phyloP scores from a whole-genome alignment of 2,888 invertebrate species.

The Netelia virgata region DNA sequence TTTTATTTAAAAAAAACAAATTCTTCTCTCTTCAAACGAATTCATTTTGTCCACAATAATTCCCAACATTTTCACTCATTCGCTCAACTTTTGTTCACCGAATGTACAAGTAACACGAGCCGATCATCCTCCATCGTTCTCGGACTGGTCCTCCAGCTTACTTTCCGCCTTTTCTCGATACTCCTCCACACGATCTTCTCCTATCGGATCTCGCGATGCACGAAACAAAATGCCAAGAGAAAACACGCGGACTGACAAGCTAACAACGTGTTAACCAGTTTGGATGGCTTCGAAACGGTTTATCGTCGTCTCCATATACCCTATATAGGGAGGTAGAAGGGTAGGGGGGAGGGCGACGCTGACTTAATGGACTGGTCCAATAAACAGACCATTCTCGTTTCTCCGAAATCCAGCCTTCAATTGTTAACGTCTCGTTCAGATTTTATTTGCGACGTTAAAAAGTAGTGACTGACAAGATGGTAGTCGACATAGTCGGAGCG shows the following conservation, averaged over 20 bases:
- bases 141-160: background rate
- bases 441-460: no score
- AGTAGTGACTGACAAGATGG: no score
- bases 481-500: no score
- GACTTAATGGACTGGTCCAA: no score
- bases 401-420: no score
- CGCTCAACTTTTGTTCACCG: background rate
- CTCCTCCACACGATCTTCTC: background rate
- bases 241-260: conserved; percentile 60
- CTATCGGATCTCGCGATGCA: background rate
- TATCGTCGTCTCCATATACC: conserved; percentile 21
- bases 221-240: conserved; percentile 20
- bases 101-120: background rate
- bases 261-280: conserved; percentile 68
- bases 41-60: background rate
- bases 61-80: background rate
- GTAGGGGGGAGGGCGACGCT: background rate
- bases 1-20: no score
- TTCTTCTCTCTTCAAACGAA: background rate
- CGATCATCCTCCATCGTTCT: background rate
- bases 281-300: conserved; percentile 42
- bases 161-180: background rate
- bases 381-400: no score
- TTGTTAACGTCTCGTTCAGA: no score
- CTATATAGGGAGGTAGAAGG: background rate